These are phyloP conservation scores for Ctenochaetus hawaiiensis DNA, from an alignment of 2,797 vertebrate species.

Conservation along the genomic window DNA sequence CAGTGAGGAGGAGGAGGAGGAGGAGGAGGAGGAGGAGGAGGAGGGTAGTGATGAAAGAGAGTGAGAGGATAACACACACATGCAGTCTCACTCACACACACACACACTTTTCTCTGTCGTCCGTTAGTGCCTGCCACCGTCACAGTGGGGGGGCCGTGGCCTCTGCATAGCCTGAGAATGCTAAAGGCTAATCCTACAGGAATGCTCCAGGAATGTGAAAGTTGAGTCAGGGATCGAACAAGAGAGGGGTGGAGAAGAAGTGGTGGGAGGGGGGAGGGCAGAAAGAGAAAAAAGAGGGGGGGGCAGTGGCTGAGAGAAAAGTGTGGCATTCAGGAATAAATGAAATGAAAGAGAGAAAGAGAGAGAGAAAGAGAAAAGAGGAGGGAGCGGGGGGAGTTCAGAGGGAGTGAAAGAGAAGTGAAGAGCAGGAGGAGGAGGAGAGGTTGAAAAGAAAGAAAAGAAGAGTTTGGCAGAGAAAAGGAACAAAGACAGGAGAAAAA, in stretches of 20 bases:
- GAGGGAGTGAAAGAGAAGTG: slow-evolving; percentile 59
- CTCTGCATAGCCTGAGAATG: slow-evolving; percentile 80
- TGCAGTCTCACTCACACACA: slow-evolving; percentile 32
- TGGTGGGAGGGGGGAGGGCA: slow-evolving; percentile 15
- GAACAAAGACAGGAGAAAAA: slow-evolving; percentile 49
- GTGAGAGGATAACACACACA: slow-evolving; percentile 55
- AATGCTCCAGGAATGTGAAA: slow-evolving; percentile 85
- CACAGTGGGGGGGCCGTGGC: slow-evolving; percentile 79
- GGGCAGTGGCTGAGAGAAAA: slow-evolving; percentile 47
- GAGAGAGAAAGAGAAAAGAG: slow-evolving; percentile 34
- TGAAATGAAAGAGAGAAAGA: slow-evolving; percentile 72
- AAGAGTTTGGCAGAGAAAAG: slow-evolving; percentile 32
- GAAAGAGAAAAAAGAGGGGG: slow-evolving; percentile 37
- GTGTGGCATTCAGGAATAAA: slow-evolving; percentile 72
- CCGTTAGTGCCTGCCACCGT: slow-evolving; percentile 79
- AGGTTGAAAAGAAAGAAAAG: slow-evolving; percentile 66
- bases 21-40: slow-evolving; percentile 26
- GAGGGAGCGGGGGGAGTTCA: slow-evolving; percentile 37
- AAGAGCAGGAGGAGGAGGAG: slow-evolving; percentile 60
- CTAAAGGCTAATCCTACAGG: slow-evolving; percentile 84
- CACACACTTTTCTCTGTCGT: slow-evolving; percentile 62
- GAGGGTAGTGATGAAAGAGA: slow-evolving; percentile 68
- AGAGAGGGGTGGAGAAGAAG: slow-evolving; percentile 73
- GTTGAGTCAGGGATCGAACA: slow-evolving; percentile 85
- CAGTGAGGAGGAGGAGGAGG: slow-evolving; percentile 11